A percentile compares a stretch with the other conserved stretches of the same genome.
These are phyloP conservation scores for Chrysochloris asiatica DNA, from an alignment of 2,113 vertebrate genomes.

Conservation along the genomic window DNA sequence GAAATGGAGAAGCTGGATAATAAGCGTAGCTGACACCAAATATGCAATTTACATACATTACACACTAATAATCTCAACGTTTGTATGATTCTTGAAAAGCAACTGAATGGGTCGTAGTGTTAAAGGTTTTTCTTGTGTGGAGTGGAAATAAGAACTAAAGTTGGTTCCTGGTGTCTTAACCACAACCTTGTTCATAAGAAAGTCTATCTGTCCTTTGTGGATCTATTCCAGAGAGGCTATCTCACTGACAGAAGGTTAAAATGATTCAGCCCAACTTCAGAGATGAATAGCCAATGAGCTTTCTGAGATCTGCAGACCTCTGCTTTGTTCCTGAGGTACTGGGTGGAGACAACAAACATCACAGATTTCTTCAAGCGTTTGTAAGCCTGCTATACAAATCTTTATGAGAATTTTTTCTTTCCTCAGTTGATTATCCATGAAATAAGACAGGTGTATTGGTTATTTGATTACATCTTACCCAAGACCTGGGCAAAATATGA, in stretches of 20 bases:
- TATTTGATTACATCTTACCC: conserved; percentile 67
- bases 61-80: conserved; percentile 85
- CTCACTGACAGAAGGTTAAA: conserved; percentile 35
- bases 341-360: conserved; percentile 25
- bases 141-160: conserved; percentile 66
- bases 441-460: conserved; percentile 59
- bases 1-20: conserved; percentile 81
- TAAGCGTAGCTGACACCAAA: conserved; percentile 83
- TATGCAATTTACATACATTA: conserved; percentile 88
- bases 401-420: conserved; percentile 58
- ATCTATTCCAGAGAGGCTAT: conserved; percentile 20
- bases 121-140: conserved; percentile 70
- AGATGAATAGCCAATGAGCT: conserved; percentile 55
- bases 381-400: conserved; percentile 36
- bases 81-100: conserved; percentile 79
- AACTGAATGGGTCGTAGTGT: conserved; percentile 68
- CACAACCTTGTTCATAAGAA: conserved; percentile 55
- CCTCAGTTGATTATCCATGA: conserved; percentile 49
- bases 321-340: conserved; percentile 44
- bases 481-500: conserved; percentile 58
- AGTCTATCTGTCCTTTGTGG: conserved; percentile 28
- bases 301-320: conserved; percentile 73
- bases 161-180: conserved; percentile 56
- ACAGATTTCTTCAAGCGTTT: not conserved
- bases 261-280: conserved; percentile 69